Base-by-base conservation (phyloP, 2,797 vertebrate species). In the Martes flavigula region DNA sequence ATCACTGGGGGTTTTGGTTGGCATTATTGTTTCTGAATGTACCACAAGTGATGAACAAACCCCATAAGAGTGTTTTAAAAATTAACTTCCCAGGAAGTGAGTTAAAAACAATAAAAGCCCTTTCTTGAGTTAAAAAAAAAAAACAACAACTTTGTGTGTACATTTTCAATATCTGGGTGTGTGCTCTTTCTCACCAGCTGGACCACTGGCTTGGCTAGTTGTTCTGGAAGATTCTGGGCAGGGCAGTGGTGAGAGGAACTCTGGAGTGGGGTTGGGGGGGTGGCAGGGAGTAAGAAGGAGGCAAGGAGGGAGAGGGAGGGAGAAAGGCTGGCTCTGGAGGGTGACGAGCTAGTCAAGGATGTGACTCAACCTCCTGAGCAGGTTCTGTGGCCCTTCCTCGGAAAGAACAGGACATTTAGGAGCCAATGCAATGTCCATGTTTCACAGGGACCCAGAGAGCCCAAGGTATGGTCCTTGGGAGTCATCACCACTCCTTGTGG, bases 81-180 rank as follows among this genome's bases (percentile, higher is more conserved):
- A 88, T 96, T 93, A 98, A 97, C 98, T 98, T 98, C 97, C 94
- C 82, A 98, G 98, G 98, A 97, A 98, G 98, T 97, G 96, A 97
- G 91, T 96, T 96, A 97, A 96, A 98, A 95, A 97, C 77, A 98
- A 96, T 98, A 98, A 98, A 98, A 97, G 90, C 93, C 97, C 93
- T 96, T 94, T 96, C 89, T 96, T 97, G 78, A 96, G 48, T 97
- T 97, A 92, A 82, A 75, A 64, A 32, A 56, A 14, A 56, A 8
- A 5, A n/a, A 56, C n/a, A 58, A 5, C 25, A 27, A 46, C 62
- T 64, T 66, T 85, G 62, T 32, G 3, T 78, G 70, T 88, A 18
- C 7, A 23, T 85, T 91, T 97, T 87, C 70, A 87, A 62, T 10
- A 40, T 70, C 56, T 35, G 68, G 11, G 9, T 6, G 7, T 90